These are phyloP conservation scores for Crematogaster levior DNA, from an alignment of 2,888 invertebrate species.

Conservation along the genomic window DNA sequence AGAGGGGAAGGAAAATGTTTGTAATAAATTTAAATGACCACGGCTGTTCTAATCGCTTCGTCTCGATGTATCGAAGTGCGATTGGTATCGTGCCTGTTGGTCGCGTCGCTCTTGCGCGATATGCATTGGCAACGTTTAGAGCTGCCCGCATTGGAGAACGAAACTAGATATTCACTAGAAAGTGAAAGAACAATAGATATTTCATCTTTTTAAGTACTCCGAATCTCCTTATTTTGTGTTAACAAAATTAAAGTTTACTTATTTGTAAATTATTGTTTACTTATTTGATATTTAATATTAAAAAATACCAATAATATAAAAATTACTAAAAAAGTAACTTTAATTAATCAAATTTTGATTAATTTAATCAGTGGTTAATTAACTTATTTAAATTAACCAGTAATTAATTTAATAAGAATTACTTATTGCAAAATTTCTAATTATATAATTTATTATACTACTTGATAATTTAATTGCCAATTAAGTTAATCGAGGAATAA, in stretches of 20 bases:
- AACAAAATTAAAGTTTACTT: background rate
- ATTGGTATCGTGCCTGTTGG: background rate
- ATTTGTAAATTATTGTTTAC: too few species aligned
- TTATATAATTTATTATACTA: background rate
- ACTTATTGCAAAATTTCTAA: background rate
- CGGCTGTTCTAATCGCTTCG: background rate
- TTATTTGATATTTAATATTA: background rate
- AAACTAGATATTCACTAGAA: background rate
- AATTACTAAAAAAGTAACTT: background rate
- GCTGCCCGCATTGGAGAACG: background rate
- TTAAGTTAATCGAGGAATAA: background rate
- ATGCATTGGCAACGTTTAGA: background rate
- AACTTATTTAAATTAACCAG: background rate
- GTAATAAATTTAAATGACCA: background rate
- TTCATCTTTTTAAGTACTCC: background rate
- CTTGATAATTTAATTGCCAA: background rate
- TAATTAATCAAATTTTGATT: background rate
- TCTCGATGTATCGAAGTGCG: conserved; percentile 23
- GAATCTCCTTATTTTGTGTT: background rate
- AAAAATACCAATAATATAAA: too few species aligned
- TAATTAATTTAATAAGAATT: background rate
- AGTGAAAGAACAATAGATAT: too few species aligned
- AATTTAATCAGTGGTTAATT: background rate
- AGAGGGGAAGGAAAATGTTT: background rate
- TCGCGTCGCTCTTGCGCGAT: background rate